Base-by-base conservation (phyloP, 2,888 invertebrate species). In the Euzophera pinguis region DNA sequence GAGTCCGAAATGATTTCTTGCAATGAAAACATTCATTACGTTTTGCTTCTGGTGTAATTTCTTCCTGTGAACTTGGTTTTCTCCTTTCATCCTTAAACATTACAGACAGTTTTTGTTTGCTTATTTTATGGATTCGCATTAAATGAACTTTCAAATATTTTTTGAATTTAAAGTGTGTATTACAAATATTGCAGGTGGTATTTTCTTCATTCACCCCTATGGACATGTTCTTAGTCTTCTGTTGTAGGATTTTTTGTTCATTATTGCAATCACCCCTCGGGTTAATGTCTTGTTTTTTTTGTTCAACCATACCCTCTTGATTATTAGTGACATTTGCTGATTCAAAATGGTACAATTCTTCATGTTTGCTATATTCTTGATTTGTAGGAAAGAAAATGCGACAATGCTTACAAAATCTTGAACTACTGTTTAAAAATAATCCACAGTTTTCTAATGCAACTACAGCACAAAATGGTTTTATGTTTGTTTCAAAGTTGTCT, bases 21-120 rank as follows among this genome's bases (percentile, higher is more conserved):
- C 86, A 86, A 60, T 86, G 86, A 59, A 75, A 75, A 66, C 86
- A 86, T 50, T 54, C 45, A 27, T 62, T 59, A 13, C 55, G 61
- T 48, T 56, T 34, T 42, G 9, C 14, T 32, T 10, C 14, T 14
- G 35, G 6, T n/a, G 32, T 17, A 47, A 13, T 1, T 5, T 34
- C 34, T 47, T 35, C 16, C n/a, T 6, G 12, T 47, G 14, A 5
- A 7, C 8, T n/a, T 7, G 14, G 22, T 4, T 4, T 14, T 48
- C 13, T 3, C n/a, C 27, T 48, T 9, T 48, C 38, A 12, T 38
- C 13, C 32, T 5, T 14, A 0, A 29, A 13, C 10, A 41, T 39
- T 37, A 37, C 12, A 7, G 2, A 1, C 0, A 37, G n/a, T 50
- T 39, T 50, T 10, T 38, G 8, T 14, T 50, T 37, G 17, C 37